Evolutionary conservation across 2,888 invertebrate genomes (phyloP), one percentile per base, ranked within the genome.

Genomic region (Rhamphomyia laevipes): DNA sequence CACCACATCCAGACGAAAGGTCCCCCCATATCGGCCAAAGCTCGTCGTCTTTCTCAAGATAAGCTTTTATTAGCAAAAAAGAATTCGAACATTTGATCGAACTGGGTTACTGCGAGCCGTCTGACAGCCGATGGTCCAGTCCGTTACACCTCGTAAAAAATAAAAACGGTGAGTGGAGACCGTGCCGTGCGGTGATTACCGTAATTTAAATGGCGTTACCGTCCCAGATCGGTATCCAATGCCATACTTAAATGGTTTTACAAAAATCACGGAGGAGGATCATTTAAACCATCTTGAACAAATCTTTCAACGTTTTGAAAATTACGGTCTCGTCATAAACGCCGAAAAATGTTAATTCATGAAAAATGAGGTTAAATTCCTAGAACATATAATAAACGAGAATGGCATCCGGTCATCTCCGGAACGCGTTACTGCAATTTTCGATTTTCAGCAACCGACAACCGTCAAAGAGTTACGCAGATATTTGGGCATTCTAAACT

Each of bases 211-310:
- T 9, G n/a, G n/a, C 13, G 21, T 18, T 18, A 66, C 66, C 0
- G 55, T 56, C 4, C 64, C 57, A 1, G 66, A 68, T 52, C 40
- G 63, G 2, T 64, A 65, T 47, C 64, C 66, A 0, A 51, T 65
- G 11, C 58, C 61, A 2, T 57, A 62, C 16, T 47, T 68, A 7
- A 53, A 58, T 15, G 63, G 64, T 52, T 61, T 64, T 43, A 41
- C 56, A 9, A 46, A 53, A 12, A 35, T 16, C 23, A 17, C n/a
- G 2, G 43, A 43, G 31, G 27, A 49, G 13, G 30, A 49, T 15
- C 52, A 52, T 30, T 7, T 33, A 18, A 5, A 37, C 11, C 47
- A 52, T 47, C 47, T 50, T 13, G 7, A 18, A 27, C 7, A n/a
- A 17, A 15, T 35, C 3, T 40, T 48, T 31, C 9, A 30, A 21